These are phyloP conservation scores for Sminthurides aquaticus DNA, from an alignment of 2,888 invertebrate genomes.

Conservation along the genomic window DNA sequence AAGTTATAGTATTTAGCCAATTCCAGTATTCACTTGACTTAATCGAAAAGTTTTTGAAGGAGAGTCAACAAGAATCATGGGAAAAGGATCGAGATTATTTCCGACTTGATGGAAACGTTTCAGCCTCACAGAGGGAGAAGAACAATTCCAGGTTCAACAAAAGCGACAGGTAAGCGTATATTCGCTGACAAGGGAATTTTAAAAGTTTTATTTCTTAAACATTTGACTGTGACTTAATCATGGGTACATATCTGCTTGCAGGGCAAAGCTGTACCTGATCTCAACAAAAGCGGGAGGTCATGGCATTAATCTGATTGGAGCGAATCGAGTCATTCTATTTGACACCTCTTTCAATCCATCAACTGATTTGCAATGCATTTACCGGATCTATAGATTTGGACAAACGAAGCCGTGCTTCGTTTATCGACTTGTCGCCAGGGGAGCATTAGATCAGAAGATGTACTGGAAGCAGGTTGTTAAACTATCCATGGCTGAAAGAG, in stretches of 20 bases:
- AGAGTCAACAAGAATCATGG: conserved; percentile 52
- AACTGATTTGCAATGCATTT: conserved; percentile 96
- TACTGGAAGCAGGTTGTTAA: conserved; percentile 82
- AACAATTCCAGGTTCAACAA: conserved; percentile 85
- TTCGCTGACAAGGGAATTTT: background rate
- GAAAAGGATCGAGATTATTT: conserved; percentile 74
- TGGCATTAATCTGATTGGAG: conserved; percentile 93
- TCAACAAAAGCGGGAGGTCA: conserved; percentile 95
- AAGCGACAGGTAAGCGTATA: conserved; percentile 43
- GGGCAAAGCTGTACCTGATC: conserved; percentile 77
- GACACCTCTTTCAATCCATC: conserved; percentile 99
- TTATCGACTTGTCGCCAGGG: conserved; percentile 86
- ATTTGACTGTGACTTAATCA: no score
- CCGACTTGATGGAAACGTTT: conserved; percentile 83
- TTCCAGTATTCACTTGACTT: conserved; percentile 85
- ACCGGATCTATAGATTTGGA: conserved; percentile 94
- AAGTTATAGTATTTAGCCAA: conserved; percentile 84
- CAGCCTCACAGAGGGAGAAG: conserved; percentile 70
- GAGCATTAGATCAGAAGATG: conserved; percentile 87
- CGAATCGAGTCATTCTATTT: conserved; percentile 95
- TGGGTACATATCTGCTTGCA: conserved; percentile 45
- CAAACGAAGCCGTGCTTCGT: conserved; percentile 95
- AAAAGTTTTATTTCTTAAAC: no score
- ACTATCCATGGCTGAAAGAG: conserved; percentile 73
- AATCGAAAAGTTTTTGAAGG: conserved; percentile 76